Evolutionary conservation across 1,140 invertebrate species (phyloP).

Genomic region (Rhagoletis zephyria): DNA sequence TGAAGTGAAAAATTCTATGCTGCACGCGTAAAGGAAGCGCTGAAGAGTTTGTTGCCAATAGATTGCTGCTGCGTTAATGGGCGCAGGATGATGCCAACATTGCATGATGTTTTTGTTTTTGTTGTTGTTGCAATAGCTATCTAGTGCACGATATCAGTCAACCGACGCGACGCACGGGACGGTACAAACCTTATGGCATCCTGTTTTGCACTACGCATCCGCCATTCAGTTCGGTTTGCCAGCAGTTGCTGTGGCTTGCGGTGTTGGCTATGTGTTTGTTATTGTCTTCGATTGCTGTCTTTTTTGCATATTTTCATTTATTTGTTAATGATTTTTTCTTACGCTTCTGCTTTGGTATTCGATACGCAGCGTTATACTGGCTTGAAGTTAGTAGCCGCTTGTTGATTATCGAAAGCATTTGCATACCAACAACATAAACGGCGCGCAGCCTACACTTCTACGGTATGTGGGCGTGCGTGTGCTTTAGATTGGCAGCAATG

Average conservation of each 20-base stretch:
- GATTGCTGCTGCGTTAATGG: conserved; percentile 32
- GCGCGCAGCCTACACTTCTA: not conserved
- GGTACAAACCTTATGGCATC: conserved; percentile 37
- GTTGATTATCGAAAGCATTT: conserved; percentile 41
- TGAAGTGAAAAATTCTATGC: conserved; percentile 25
- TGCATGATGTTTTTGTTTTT: too few species aligned
- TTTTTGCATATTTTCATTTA: not conserved
- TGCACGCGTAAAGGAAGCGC: conserved; percentile 42
- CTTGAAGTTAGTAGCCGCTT: too few species aligned
- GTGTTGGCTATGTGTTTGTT: conserved; percentile 18
- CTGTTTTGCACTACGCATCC: conserved; percentile 35
- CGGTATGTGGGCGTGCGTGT: not conserved
- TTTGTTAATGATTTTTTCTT: not conserved
- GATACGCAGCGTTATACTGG: not conserved
- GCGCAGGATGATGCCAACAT: not conserved
- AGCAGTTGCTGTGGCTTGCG: conserved; percentile 27
- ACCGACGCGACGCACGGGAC: too few species aligned
- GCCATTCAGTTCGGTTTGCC: conserved; percentile 47
- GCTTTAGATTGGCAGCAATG: too few species aligned
- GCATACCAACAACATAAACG: not conserved
- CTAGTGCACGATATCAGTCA: not conserved
- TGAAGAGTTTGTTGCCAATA: conserved; percentile 38
- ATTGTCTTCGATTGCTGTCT: not conserved
- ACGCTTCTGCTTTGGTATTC: conserved; percentile 25
- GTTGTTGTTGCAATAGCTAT: not conserved